Percentiles rank a stretch among this genome's conserved stretches.
phyloP scores from a whole-genome alignment of 2,888 invertebrate species.

The Xanthia togata region DNA sequence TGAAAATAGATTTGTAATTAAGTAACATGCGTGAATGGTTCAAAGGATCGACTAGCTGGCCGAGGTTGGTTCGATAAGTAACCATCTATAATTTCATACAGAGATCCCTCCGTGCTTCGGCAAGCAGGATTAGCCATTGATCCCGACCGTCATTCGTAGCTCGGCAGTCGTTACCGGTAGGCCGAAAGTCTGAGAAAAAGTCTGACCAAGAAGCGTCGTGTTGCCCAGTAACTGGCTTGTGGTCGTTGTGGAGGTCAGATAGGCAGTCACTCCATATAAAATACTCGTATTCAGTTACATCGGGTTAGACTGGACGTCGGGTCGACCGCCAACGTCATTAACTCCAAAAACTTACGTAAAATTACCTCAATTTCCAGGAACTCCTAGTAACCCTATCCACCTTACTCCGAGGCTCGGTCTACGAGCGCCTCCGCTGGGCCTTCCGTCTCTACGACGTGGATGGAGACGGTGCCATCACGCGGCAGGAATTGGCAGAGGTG shows the following conservation, averaged over 20 bases:
- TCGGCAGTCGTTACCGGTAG: background rate
- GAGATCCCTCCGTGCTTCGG: background rate
- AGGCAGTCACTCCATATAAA: background rate
- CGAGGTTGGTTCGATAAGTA: background rate
- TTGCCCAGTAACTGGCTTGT: background rate
- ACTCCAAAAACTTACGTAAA: background rate
- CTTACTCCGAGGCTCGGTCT: constrained; percentile 96
- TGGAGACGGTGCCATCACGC: constrained; percentile 98
- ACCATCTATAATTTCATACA: background rate
- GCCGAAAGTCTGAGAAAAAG: background rate
- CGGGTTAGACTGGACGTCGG: background rate
- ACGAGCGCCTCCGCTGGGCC: constrained; percentile 98
- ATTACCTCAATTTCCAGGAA: constrained; percentile 92
- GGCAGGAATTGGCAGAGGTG: constrained; percentile 96
- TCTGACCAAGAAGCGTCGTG: background rate
- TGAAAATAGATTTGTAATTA: background rate
- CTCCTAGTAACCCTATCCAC: constrained; percentile 98
- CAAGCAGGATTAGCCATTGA: background rate
- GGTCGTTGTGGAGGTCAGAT: background rate
- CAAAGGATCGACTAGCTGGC: background rate
- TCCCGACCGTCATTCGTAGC: background rate
- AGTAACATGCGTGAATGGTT: background rate
- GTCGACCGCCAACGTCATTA: background rate
- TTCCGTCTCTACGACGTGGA: constrained; percentile 99
- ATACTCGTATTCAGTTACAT: background rate